phyloP scores from a whole-genome alignment of 2,888 invertebrate species.

The Dyspetes luteomarginatus region DNA sequence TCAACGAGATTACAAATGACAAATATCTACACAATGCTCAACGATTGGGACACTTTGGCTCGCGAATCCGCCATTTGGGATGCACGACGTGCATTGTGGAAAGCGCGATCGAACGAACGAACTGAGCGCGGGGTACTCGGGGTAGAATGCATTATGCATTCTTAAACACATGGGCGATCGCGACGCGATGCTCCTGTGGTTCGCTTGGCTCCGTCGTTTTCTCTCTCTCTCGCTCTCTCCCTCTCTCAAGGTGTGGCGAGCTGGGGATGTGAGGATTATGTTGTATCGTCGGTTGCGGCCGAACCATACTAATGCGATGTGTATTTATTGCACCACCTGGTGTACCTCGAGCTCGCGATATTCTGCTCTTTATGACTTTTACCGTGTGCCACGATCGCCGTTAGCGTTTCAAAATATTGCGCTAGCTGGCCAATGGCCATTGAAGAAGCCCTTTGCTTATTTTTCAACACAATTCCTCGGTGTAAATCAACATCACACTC shows the following conservation, averaged over 20 bases:
- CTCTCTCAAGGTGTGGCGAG: slow-evolving; percentile 62
- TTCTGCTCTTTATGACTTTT: slow-evolving; percentile 46
- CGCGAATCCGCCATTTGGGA: slow-evolving; percentile 67
- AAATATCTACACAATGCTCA: slow-evolving; percentile 11
- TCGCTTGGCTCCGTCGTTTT: slow-evolving; percentile 1
- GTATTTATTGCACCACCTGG: slow-evolving; percentile 63
- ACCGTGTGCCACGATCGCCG: slow-evolving; percentile 1
- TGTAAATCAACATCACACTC: slow-evolving; percentile 34
- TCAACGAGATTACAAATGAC: slow-evolving; percentile 33
- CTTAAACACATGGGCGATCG: slow-evolving; percentile 71
- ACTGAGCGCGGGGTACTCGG: slow-evolving; percentile 65
- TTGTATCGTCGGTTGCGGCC: slow-evolving; percentile 69
- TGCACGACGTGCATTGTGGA: slow-evolving; percentile 72
- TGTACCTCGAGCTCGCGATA: slow-evolving; percentile 12
- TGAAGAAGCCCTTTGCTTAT: background rate
- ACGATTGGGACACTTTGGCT: slow-evolving; percentile 17
- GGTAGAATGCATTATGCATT: slow-evolving; percentile 75
- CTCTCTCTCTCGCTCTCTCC: background rate
- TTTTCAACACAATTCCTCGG: slow-evolving; percentile 19
- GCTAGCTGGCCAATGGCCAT: slow-evolving; percentile 15
- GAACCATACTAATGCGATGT: slow-evolving; percentile 63
- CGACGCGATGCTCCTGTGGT: slow-evolving; percentile 41
- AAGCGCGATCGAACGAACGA: slow-evolving; percentile 75
- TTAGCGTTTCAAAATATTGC: slow-evolving; percentile 6
- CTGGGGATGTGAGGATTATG: slow-evolving; percentile 68